Evolutionary conservation across 2,113 vertebrate species (phyloP), one percentile per base, ranked within the genome.

Genomic region (Perognathus longimembris): DNA sequence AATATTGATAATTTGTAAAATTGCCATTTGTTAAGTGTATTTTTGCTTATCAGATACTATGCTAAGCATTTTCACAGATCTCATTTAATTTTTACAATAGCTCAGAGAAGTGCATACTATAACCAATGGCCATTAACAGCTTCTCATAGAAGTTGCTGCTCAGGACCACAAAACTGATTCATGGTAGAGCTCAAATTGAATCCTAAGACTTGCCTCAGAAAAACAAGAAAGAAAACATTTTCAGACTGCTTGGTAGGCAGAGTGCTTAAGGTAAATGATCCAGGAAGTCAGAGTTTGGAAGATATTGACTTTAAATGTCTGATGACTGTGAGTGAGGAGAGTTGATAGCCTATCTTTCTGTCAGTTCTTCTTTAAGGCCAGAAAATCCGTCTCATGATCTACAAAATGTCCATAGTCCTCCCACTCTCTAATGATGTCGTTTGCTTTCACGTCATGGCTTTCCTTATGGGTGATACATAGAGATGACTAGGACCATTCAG

Each of bases 81-180:
- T 85, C 64, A 89, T 88, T 95, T 90, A 75, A 54, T 90, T 92
- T 88, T 89, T 70, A 1, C 61, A 63, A 79, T 5, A 85, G 50
- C n/a, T 50, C 36, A 84, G 30, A 74, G 77, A 80, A n/a, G 32
- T 66, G 75, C 57, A 84, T 89, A 88, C 22, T 89, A 74, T 77
- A 77, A 77, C 18, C 34, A 91, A 34, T 78, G 64, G 17, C 36
- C 71, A 87, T 77, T 95, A 91, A 87, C 7, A 70, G 57, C 79
- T 64, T 11, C 70, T 95, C 75, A 85, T 38, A 95, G 50, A 75
- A 21, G 20, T 77, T 89, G 59, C 32, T 75, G 57, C n/a, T 70
- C 75, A 75, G 78, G 32, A 38, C 85, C 61, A 85, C 42, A 74
- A 5, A 85, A 73, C 6, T 85, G 69, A 93, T 85, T 10, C 1